Percentiles rank a stretch among this genome's conserved stretches.
Evolutionary conservation across 2,113 vertebrate genomes (phyloP).

Genomic region (Zosterops hypoxanthus): DNA sequence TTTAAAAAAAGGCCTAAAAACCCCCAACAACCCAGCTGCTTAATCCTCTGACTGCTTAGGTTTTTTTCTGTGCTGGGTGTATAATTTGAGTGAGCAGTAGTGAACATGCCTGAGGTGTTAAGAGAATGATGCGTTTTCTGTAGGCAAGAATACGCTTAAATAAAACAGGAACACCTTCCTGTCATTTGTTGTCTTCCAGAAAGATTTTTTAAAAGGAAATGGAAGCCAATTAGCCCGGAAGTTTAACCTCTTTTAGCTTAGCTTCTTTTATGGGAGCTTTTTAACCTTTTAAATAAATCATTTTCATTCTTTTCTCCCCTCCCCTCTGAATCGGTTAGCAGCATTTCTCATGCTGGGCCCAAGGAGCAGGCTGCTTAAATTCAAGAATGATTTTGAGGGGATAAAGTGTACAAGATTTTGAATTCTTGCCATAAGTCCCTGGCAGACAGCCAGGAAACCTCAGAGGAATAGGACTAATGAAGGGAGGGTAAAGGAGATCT

Average conservation of each 20-base stretch:
- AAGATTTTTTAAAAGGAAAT: conserved; percentile 70
- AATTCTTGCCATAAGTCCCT: conserved; percentile 84
- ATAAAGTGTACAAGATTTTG: conserved; percentile 84
- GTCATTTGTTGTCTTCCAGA: conserved; percentile 75
- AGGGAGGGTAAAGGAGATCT: conserved; percentile 86
- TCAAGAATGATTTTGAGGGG: conserved; percentile 81
- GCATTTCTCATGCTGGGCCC: conserved; percentile 77
- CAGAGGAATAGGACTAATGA: conserved; percentile 85
- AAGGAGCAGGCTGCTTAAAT: conserved; percentile 81
- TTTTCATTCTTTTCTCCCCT: conserved; percentile 70
- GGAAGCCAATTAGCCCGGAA: conserved; percentile 80
- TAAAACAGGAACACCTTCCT: conserved; percentile 68
- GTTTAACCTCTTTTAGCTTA: conserved; percentile 79
- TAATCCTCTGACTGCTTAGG: conserved; percentile 57
- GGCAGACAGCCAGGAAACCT: conserved; percentile 82
- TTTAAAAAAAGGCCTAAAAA: conserved; percentile 15
- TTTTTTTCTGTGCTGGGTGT: conserved; percentile 43
- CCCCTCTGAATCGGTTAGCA: conserved; percentile 70
- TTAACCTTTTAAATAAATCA: conserved; percentile 80
- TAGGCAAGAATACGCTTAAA: conserved; percentile 69
- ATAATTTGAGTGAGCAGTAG: conserved; percentile 66
- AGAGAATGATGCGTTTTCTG: conserved; percentile 75
- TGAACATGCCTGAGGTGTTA: conserved; percentile 73
- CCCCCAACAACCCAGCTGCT: conserved; percentile 48
- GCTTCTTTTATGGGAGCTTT: conserved; percentile 74